phyloP scores from a whole-genome alignment of 2,797 vertebrate species.

The Gadopsis marmoratus region DNA sequence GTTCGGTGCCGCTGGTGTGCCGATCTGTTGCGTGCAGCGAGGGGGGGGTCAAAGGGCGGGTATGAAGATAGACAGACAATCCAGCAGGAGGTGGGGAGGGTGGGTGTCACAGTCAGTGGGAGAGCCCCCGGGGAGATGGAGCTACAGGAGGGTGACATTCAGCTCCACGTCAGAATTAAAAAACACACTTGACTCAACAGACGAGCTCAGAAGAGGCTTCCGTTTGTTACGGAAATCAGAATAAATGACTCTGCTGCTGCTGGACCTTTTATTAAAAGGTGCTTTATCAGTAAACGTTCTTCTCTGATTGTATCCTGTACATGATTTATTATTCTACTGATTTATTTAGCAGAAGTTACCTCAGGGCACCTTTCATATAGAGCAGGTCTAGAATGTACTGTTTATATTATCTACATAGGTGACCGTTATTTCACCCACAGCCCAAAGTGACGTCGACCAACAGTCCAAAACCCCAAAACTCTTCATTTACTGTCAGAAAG shows the following conservation, averaged over 20 bases:
- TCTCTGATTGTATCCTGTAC: background rate
- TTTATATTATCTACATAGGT: no score
- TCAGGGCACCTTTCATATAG: no score
- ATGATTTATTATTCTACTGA: background rate
- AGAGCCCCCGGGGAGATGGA: slow-evolving; percentile 51
- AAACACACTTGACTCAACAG: slow-evolving; percentile 48
- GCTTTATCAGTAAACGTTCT: background rate
- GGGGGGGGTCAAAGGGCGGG: background rate
- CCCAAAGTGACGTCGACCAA: no score
- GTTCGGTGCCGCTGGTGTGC: slow-evolving; percentile 39
- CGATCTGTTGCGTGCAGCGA: slow-evolving; percentile 45
- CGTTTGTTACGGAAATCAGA: background rate
- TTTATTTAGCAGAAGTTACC: no score
- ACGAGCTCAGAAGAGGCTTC: background rate
- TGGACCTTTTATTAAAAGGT: background rate
- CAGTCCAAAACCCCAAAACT: no score
- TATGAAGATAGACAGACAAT: slow-evolving; percentile 28
- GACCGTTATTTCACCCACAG: no score
- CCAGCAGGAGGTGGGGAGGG: slow-evolving; percentile 19
- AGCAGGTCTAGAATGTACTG: no score
- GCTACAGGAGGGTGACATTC: slow-evolving; percentile 68
- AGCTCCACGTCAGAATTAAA: slow-evolving; percentile 45
- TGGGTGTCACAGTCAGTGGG: slow-evolving; percentile 37
- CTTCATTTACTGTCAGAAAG: no score
- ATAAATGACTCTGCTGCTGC: background rate